A percentile compares a stretch with the other conserved stretches of the same genome.
These are phyloP conservation scores for Scolopax bukidnonensis DNA, from an alignment of 2,797 vertebrate genomes.

Conservation along the genomic window DNA sequence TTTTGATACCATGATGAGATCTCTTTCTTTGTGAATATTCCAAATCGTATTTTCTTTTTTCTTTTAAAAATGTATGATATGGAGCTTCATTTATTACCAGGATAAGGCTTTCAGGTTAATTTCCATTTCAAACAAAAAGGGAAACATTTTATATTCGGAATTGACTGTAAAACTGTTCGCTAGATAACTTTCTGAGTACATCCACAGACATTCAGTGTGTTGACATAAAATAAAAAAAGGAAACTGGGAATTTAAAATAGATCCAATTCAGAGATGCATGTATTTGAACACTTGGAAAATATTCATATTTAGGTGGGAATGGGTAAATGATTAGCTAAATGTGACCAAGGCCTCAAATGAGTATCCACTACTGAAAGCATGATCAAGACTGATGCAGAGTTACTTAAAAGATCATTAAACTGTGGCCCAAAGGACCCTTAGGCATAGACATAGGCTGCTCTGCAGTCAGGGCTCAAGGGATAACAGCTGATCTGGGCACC, in stretches of 20 bases:
- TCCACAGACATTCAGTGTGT: background rate
- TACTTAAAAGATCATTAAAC: background rate
- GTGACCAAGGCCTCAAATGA: background rate
- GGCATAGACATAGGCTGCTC: background rate
- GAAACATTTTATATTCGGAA: background rate
- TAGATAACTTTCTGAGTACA: background rate
- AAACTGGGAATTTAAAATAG: background rate
- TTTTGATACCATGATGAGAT: background rate
- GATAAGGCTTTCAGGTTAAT: background rate
- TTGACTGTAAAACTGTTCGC: background rate
- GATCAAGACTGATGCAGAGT: background rate
- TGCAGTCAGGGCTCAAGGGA: background rate
- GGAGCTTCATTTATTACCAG: background rate
- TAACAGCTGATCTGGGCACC: fast-evolving
- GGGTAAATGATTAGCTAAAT: background rate
- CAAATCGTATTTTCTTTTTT: background rate
- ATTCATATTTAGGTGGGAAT: background rate
- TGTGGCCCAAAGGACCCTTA: background rate
- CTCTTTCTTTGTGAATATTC: background rate
- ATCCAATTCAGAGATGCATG: background rate
- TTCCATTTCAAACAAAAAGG: slow-evolving; percentile 18
- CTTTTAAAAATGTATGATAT: background rate
- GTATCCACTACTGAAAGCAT: background rate
- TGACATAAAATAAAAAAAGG: background rate
- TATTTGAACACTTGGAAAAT: background rate